These are phyloP conservation scores for Lasioglossum leucozonium DNA, from an alignment of 2,888 invertebrate genomes.

Conservation along the genomic window DNA sequence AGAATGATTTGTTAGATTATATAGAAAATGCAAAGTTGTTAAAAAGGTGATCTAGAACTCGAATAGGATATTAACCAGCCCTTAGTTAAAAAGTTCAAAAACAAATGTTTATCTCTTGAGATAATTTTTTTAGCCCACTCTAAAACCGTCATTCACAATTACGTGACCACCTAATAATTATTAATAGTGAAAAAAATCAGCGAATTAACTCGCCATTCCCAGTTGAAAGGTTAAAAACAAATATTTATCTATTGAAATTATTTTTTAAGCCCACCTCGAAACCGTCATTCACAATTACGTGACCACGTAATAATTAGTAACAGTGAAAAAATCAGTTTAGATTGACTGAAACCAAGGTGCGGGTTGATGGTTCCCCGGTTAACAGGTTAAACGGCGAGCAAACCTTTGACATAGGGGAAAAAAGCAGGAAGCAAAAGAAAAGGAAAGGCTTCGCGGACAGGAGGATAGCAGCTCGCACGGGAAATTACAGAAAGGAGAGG, in stretches of 20 bases:
- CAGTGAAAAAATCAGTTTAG: neutral
- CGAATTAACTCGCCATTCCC: no score
- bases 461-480: conserved; percentile 1
- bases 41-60: neutral
- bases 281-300: no score
- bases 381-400: neutral
- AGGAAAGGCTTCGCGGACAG: conserved; percentile 14
- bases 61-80: no score
- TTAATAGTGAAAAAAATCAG: neutral
- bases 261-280: no score
- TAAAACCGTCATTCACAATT: no score
- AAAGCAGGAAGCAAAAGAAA: conserved; percentile 15
- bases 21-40: no score
- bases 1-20: no score
- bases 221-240: no score
- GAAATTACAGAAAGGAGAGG: conserved; percentile 4
- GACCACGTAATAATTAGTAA: neutral
- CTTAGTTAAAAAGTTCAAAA: no score
- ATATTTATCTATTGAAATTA: neutral
- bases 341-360: neutral
- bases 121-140: no score
- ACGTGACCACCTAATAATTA: neutral
- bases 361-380: neutral
- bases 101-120: no score
- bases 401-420: neutral